Percentiles rank a stretch among this genome's conserved stretches.
phyloP scores from a whole-genome alignment of 1,140 invertebrate genomes.

The Belonocnema kinseyi region DNA sequence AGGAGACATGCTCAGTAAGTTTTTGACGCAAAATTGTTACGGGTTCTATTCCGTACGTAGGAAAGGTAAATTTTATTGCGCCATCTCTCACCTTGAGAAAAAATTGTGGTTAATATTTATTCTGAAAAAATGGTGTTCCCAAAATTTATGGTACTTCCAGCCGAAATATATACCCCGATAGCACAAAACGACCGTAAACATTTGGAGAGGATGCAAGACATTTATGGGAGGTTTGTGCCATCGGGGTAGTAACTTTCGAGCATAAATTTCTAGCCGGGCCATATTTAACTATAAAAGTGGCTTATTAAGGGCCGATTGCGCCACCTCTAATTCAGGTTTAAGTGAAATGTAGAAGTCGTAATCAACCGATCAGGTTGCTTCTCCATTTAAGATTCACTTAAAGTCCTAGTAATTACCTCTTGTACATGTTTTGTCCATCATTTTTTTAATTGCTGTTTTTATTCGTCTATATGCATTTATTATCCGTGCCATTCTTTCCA shows the following conservation, averaged over 20 bases:
- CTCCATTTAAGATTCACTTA: not conserved
- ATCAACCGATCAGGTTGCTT: conserved; percentile 1
- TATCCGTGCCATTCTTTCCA: not conserved
- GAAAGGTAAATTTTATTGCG: conserved; percentile 16
- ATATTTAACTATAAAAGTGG: conserved; percentile 25
- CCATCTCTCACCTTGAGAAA: conserved; percentile 19
- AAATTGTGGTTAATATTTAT: conserved; percentile 31
- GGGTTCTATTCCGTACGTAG: not conserved
- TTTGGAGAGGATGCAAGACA: conserved; percentile 28
- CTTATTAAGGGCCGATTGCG: conserved; percentile 28
- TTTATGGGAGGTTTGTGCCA: conserved; percentile 30
- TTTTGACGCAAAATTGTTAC: conserved; percentile 13
- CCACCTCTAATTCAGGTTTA: conserved; percentile 24
- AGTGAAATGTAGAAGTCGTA: conserved; percentile 29
- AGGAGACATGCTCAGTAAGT: not conserved
- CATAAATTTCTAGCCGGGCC: conserved; percentile 16
- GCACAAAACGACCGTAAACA: conserved; percentile 25
- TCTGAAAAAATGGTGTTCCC: conserved; percentile 25
- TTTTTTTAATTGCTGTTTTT: not conserved
- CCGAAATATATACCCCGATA: conserved; percentile 30
- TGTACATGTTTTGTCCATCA: not conserved
- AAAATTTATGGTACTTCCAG: conserved; percentile 30
- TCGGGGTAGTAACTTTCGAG: conserved; percentile 17
- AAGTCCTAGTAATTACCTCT: conserved; percentile 1
- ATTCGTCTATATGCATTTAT: not conserved